A percentile compares a stretch with the other conserved stretches of the same genome.
phyloP scores from a whole-genome alignment of 2,113 vertebrate genomes.

The Xenopus borealis region DNA sequence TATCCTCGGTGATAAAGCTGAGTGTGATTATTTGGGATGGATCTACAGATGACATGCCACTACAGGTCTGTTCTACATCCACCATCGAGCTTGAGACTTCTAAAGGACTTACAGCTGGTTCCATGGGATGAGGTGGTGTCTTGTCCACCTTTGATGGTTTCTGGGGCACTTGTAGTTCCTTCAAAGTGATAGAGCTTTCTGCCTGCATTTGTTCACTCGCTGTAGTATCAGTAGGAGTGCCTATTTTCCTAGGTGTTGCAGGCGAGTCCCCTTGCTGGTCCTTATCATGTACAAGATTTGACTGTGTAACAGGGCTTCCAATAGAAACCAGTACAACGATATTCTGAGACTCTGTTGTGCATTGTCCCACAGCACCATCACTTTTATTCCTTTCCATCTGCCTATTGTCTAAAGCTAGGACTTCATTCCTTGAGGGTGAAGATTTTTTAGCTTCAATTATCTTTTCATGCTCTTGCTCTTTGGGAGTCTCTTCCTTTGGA shows the following conservation, averaged over 20 bases:
- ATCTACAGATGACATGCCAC: conserved; percentile 53
- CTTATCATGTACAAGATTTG: background rate
- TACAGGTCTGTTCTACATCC: background rate
- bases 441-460: background rate
- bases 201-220: background rate
- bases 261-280: too few relatives aligned
- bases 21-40: conserved; percentile 80
- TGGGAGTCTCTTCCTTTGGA: too few relatives aligned
- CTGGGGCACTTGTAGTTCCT: background rate
- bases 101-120: background rate
- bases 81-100: conserved; percentile 52
- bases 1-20: conserved; percentile 88
- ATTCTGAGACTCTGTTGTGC: background rate
- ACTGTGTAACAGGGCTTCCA: background rate
- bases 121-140: background rate
- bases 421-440: background rate
- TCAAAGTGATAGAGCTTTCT: too few relatives aligned
- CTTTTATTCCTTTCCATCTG: background rate
- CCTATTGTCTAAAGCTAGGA: background rate
- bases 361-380: background rate
- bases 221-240: too few relatives aligned
- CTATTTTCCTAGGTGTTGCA: background rate
- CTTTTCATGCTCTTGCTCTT: background rate
- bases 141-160: background rate
- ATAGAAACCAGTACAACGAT: background rate